phyloP scores from a whole-genome alignment of 2,113 vertebrate genomes.

The Ploceus nigricollis region DNA sequence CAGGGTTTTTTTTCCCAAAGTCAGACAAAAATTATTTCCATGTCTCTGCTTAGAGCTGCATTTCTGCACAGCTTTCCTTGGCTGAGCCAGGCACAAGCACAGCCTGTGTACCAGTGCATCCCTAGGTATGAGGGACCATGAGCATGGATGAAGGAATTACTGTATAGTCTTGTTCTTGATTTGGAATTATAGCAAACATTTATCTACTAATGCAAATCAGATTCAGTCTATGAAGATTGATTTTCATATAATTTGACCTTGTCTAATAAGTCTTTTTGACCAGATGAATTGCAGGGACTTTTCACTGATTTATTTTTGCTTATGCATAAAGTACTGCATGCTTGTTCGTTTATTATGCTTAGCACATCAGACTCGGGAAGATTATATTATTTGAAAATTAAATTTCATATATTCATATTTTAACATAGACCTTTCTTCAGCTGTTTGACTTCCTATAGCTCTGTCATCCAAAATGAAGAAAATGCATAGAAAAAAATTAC shows the following conservation, averaged over 20 bases:
- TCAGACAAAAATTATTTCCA: not conserved
- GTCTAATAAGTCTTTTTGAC: slow-evolving; percentile 57
- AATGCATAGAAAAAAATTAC: not conserved
- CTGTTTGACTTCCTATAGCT: not conserved
- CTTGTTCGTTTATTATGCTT: slow-evolving; percentile 49
- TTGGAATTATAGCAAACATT: slow-evolving; percentile 59
- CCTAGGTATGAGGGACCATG: not conserved
- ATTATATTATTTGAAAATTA: slow-evolving; percentile 26
- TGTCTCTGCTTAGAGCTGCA: not conserved
- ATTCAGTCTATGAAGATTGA: slow-evolving; percentile 19
- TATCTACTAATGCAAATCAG: slow-evolving; percentile 52
- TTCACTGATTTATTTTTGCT: slow-evolving; percentile 53
- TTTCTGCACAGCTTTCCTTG: not conserved
- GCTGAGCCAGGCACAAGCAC: not conserved
- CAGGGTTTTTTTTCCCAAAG: not conserved
- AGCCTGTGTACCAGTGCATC: rapidly evolving
- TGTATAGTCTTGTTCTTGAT: slow-evolving; percentile 2
- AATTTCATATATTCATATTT: not conserved
- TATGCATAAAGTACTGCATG: slow-evolving; percentile 10
- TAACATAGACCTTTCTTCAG: not conserved
- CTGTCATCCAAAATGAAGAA: not conserved
- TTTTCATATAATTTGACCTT: slow-evolving; percentile 50
- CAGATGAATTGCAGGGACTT: slow-evolving; percentile 41
- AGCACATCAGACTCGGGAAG: not conserved
- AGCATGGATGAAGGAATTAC: slow-evolving; percentile 8